Evolutionary conservation across 2,888 invertebrate species (phyloP).

Genomic region (Lasioglossum oenotherae): DNA sequence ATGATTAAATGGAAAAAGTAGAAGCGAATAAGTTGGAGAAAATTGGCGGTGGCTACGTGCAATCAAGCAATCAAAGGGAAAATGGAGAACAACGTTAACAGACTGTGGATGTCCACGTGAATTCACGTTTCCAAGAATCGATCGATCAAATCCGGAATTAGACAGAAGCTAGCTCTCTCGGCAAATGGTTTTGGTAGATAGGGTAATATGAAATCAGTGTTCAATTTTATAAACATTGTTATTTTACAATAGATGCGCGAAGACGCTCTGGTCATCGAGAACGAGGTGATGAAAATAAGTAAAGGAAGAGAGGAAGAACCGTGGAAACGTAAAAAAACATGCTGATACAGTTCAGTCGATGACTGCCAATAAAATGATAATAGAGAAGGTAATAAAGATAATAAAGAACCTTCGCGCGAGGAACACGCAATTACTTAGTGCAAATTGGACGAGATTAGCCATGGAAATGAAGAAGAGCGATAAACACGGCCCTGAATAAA

Average conservation of each 20-base stretch:
- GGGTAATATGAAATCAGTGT: neutral
- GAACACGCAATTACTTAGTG: slow-evolving; percentile 2
- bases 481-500: neutral
- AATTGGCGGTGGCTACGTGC: neutral
- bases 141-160: neutral
- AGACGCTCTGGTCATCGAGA: neutral
- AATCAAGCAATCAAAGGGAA: neutral
- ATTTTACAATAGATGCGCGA: neutral
- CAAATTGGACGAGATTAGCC: neutral
- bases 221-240: neutral
- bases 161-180: neutral
- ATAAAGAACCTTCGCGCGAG: neutral
- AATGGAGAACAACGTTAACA: neutral
- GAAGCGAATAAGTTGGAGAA: neutral
- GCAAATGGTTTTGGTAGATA: neutral
- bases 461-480: neutral
- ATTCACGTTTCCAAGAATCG: neutral
- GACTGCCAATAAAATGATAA: neutral
- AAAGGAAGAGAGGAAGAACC: neutral
- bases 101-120: neutral
- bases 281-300: neutral
- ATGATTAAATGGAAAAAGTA: neutral
- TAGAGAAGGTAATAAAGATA: neutral
- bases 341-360: neutral
- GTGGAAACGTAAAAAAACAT: neutral